Evolutionary conservation across 1,140 invertebrate genomes (phyloP), one percentile per base, ranked within the genome.

Genomic region (Drosophila sulfurigaster): DNA sequence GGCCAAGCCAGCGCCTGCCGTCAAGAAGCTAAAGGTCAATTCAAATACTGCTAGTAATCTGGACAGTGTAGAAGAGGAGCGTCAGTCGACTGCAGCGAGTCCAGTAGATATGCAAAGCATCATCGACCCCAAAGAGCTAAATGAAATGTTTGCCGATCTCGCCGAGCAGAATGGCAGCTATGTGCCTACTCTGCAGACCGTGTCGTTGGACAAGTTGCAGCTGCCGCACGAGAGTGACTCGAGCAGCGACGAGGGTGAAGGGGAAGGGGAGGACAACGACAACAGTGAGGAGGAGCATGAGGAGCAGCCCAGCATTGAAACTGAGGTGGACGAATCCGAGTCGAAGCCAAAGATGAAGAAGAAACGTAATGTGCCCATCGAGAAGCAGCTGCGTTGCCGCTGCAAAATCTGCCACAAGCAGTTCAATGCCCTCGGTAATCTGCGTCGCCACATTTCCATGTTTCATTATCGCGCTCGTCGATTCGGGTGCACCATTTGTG

Each of bases 401-500:
- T 93, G 92, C 71, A 92, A 91, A 28, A 91, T 92, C 20, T 93
- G 92, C 51, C 58, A 90, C 35, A 93, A 82, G 25, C 92, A 92
- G 81, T 93, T 93, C 77, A 82, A 91, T 30, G 91, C 92, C 6
- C 78, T 93, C 0, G 82, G 91, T 46, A 93, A 94, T 59, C 77
- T 94, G 2, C 92, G 93, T 56, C 93, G 94, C 54, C 94, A 95
- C 65, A 93, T 94, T 74, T 93, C 94, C 1, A 92, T 92, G 63
- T 94, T 94, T 79, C 93, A 94, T 58, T 94, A 94, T 79, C 93
- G 94, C 82, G 81, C 86, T 0, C 91, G 93, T 41, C 93, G 94
- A 8, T 95, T 94, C 56, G 93, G 94, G 15, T 95, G 94, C 80
- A 94, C 94, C 83, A 72, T 94, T 4, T 95, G 94, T 72, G 94